These are phyloP conservation scores for Grallaria varia DNA, from an alignment of 2,113 vertebrate species.

Conservation along the genomic window DNA sequence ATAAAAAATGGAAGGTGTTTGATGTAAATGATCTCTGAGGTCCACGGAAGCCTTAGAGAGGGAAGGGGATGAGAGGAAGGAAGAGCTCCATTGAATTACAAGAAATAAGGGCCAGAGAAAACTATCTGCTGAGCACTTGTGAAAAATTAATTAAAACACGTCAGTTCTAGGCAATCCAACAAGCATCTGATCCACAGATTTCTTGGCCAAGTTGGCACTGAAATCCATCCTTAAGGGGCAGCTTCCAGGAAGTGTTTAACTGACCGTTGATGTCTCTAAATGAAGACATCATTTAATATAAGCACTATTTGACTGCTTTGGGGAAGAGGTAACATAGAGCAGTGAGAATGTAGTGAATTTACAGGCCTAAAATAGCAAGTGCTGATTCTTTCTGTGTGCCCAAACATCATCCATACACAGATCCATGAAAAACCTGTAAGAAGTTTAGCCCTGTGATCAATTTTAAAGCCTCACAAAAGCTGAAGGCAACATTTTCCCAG, in stretches of 20 bases:
- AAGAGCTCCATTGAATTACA: not conserved
- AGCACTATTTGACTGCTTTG: not conserved
- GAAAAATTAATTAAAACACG: not conserved
- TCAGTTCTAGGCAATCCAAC: not conserved
- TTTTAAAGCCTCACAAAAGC: not conserved
- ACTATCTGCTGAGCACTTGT: not conserved
- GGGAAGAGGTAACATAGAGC: not conserved
- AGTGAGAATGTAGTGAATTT: not conserved
- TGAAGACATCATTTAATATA: not conserved
- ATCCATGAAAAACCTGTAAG: accelerated
- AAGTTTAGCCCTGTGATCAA: not conserved
- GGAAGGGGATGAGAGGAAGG: not conserved
- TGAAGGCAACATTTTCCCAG: not conserved
- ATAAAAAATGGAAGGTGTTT: not conserved
- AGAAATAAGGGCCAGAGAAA: not conserved
- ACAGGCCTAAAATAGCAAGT: not conserved
- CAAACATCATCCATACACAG: not conserved
- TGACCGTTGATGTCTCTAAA: not conserved
- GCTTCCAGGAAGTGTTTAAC: not conserved
- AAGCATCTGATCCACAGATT: not conserved
- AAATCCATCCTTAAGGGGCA: not conserved
- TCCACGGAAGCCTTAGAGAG: not conserved
- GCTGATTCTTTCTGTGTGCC: not conserved
- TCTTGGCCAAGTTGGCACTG: not conserved
- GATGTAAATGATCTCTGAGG: not conserved